phyloP scores from a whole-genome alignment of 2,113 vertebrate species.

The Chitala chitala region DNA sequence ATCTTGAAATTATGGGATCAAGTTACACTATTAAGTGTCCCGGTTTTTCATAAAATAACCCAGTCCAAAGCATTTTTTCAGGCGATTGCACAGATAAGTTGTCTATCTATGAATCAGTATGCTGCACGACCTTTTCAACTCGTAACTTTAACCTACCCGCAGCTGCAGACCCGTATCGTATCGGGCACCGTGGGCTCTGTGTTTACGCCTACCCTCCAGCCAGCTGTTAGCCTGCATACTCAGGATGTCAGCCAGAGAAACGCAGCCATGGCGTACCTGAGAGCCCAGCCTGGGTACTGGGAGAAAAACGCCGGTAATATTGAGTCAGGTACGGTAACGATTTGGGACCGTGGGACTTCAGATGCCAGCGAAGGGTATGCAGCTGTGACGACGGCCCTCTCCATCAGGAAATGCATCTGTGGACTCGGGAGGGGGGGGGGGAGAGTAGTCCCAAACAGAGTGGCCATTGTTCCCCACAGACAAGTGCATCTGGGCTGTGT shows the following conservation, averaged over 20 bases:
- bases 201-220: not conserved
- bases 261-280: slow-evolving; percentile 18
- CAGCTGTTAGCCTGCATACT: too few relatives aligned
- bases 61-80: too few relatives aligned
- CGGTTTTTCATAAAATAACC: too few relatives aligned
- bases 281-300: not conserved
- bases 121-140: slow-evolving; percentile 11
- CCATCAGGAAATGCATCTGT: slow-evolving; percentile 35
- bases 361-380: slow-evolving; percentile 1
- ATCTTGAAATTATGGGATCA: too few relatives aligned
- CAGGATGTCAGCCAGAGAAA: too few relatives aligned
- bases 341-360: slow-evolving; percentile 5
- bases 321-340: not conserved
- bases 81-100: not conserved
- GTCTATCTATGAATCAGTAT: not conserved
- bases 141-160: slow-evolving; percentile 31
- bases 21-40: too few relatives aligned
- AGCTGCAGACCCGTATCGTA: slow-evolving; percentile 29
- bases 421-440: slow-evolving; percentile 19
- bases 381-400: not conserved
- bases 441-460: slow-evolving; percentile 24
- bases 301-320: not conserved
- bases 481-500: slow-evolving; percentile 11
- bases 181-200: slow-evolving; percentile 13
- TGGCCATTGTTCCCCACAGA: not conserved